Conservation (phyloP, 1,140 invertebrate genomes). For the Drosophila bipectinata region DNA sequence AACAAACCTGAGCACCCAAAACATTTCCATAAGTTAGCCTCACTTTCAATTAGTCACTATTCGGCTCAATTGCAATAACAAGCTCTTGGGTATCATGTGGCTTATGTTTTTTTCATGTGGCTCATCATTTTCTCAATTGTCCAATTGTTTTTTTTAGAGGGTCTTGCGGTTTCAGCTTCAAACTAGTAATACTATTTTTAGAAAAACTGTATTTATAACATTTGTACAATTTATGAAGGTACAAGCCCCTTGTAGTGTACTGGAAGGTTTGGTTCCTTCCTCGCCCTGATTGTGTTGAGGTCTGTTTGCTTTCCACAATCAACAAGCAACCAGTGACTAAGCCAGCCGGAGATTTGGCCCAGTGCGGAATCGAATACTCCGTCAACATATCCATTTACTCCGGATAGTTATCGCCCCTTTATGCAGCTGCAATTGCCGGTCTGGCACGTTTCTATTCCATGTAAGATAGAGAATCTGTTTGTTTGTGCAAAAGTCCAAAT, state of each 20-base stretch:
- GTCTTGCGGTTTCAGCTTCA: neutral
- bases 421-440: conserved; percentile 26
- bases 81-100: conserved; percentile 39
- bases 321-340: conserved; percentile 13
- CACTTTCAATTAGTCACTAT: conserved; percentile 56
- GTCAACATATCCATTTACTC: neutral
- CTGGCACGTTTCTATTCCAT: conserved; percentile 26
- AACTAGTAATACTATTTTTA: neutral
- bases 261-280: neutral
- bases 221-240: neutral
- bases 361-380: conserved; percentile 5
- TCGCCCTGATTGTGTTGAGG: neutral
- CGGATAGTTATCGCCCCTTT: conserved; percentile 14
- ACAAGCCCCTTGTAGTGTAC: conserved; percentile 9
- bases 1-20: neutral
- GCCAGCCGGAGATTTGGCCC: conserved; percentile 11
- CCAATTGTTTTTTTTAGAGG: conserved; percentile 18
- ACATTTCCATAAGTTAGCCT: conserved; percentile 11
- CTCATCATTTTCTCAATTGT: conserved; percentile 36
- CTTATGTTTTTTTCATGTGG: conserved; percentile 29
- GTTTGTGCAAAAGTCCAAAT: conserved; percentile 23
- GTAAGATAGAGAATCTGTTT: conserved; percentile 33
- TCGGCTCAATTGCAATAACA: conserved; percentile 47
- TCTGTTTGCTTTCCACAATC: conserved; percentile 22
- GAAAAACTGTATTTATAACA: too few relatives aligned